Evolutionary conservation across 2,888 invertebrate species (phyloP).

Genomic region (Oxystoma pomonae): DNA sequence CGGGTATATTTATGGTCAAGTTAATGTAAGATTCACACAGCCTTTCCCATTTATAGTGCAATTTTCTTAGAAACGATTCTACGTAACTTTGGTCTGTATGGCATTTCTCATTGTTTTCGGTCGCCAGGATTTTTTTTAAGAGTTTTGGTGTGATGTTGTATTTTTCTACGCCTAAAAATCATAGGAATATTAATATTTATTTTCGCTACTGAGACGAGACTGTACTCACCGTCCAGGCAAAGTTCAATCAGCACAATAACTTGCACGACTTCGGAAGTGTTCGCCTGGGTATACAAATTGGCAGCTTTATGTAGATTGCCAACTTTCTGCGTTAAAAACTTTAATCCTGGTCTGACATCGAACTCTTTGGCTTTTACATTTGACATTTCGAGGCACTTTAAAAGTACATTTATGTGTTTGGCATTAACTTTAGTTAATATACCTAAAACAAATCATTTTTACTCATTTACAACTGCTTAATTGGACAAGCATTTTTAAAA

Average conservation of each 20-base stretch:
- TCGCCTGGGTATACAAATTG: conserved; percentile 88
- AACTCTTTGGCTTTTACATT: conserved; percentile 81
- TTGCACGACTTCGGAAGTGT: conserved; percentile 87
- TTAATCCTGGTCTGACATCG: conserved; percentile 85
- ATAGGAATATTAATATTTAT: neutral
- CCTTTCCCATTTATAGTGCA: conserved; percentile 45
- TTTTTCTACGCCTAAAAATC: conserved; percentile 49
- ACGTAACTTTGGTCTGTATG: conserved; percentile 43
- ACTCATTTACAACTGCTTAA: neutral
- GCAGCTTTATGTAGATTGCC: conserved; percentile 82
- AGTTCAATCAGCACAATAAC: conserved; percentile 83
- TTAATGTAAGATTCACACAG: conserved; percentile 46
- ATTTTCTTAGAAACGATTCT: conserved; percentile 43
- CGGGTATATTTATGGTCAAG: conserved; percentile 43
- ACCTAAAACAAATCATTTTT: conserved; percentile 28
- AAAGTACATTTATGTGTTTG: conserved; percentile 63
- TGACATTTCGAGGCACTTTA: conserved; percentile 78
- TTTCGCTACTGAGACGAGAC: neutral
- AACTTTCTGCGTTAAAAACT: conserved; percentile 91
- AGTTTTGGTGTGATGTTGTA: conserved; percentile 60
- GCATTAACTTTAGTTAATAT: conserved; percentile 51
- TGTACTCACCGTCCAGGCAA: conserved; percentile 59
- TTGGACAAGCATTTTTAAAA: neutral
- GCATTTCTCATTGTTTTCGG: conserved; percentile 41
- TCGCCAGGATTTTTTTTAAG: conserved; percentile 56